Base-by-base conservation (phyloP, 1,140 invertebrate species). In the Epicauta chinensis region DNA sequence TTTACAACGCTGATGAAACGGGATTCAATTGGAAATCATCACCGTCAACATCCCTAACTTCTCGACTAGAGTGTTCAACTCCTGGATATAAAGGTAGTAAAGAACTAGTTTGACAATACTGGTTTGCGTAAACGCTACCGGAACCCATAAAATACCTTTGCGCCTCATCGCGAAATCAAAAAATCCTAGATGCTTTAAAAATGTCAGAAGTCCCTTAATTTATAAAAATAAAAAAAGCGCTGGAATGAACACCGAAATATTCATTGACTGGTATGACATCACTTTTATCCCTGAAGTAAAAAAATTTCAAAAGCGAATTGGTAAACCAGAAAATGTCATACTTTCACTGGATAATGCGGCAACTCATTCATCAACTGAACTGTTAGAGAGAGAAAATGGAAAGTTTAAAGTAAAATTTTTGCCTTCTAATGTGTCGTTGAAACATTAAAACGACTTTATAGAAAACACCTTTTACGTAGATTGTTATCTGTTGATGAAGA, bases 371-470 rank as follows among this genome's bases (percentile, higher is more conserved):
- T n/a, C n/a, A n/a, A n/a, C n/a, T n/a, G n/a, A n/a, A n/a, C n/a
- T n/a, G 54, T 68, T 55, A 59, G 68, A 46, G 43, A 55, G 42
- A 56, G n/a, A 71, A 40, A 60, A 65, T 46, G 57, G 62, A 34
- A 56, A 63, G 54, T 66, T 75, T 46, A 70, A 59, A 53, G 51
- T 71, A 2, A 63, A 62, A 43, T 76, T 71, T 65, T 61, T 77
- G 31, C 75, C 75, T 31, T 62, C 70, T 43, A 76, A 76, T 51
- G 68, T 34, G 62, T 78, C 16, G 75, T 75, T 53, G 58, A 60
- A 56, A 56, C 41, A n/a, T 46, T 61, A 15, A 71, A 72, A 63
- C 50, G 53, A 32, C 42, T 54, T 57, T 70, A 68, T 54, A 60
- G 61, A 64, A 66, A 63, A 59, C 55, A 62, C n/a, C n/a, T n/a